Base-by-base conservation (phyloP, 2,888 invertebrate genomes). In the Thysanoteuthis rhombus region DNA sequence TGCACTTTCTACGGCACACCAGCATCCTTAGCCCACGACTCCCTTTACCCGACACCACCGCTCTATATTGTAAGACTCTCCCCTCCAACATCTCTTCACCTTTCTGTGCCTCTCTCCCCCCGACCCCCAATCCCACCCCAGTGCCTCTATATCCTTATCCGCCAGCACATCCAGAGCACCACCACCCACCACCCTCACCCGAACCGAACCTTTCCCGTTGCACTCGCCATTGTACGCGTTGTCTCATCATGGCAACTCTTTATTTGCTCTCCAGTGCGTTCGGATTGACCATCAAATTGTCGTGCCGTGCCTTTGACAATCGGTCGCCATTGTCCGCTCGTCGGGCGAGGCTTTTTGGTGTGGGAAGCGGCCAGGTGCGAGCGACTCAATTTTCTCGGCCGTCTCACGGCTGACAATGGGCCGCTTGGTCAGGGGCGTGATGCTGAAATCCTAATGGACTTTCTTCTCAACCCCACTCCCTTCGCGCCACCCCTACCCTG, bases 211-310 rank as follows among this genome's bases (percentile, higher is more conserved):
- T n/a, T n/a, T 32, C 19, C n/a, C 75, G 58, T 25, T 32, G 58
- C 32, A 32, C 58, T 58, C 75, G 75, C 75, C 75, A 75, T 75
- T 75, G 75, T 75, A 36, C n/a, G 12, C 75, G 75, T 75, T 75
- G 75, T 75, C 75, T 75, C 75, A 75, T 75, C 75, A 75, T 36
- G 75, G 75, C 36, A 75, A 75, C n/a, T 75, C 75, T 75, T 75
- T 75, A 75, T 75, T 75, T 75, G 75, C 75, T 75, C n/a, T 75
- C 75, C 75, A 52, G 22, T 52, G 52, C 75, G 75, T 75, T 75
- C n/a, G 75, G 75, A 75, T 75, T 75, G 75, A 75, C 75, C 75
- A 75, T 75, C 75, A 75, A 75, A 75, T 75, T 75, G 75, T 75
- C 75, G 75, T 75, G 75, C n/a, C n/a, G 75, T 36, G 75, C 75